These are phyloP conservation scores for Hippocampus abdominalis DNA, from an alignment of 2,113 vertebrate species.

Conservation along the genomic window DNA sequence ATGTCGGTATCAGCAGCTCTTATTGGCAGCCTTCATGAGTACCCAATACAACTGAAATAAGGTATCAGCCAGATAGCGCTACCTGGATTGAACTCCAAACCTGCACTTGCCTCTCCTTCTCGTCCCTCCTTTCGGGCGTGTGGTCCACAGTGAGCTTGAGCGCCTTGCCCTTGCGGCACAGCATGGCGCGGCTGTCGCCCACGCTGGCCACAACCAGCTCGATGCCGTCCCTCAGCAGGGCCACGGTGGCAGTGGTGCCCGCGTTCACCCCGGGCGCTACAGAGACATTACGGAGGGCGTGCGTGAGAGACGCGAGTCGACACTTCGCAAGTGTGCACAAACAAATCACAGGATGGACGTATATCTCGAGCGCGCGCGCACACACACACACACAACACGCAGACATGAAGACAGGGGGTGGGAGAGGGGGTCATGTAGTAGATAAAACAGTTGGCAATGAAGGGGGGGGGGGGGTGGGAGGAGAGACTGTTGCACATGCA, in stretches of 20 bases:
- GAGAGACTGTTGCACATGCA: conserved; percentile 57
- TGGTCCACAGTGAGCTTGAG: conserved; percentile 93
- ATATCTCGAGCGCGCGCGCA: conserved; percentile 28
- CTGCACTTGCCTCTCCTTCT: conserved; percentile 85
- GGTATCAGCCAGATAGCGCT: too few relatives aligned
- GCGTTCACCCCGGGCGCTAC: conserved; percentile 78
- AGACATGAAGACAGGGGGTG: conserved; percentile 38
- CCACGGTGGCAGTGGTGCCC: conserved; percentile 94
- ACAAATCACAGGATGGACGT: conserved; percentile 20
- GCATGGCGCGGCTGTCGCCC: conserved; percentile 92
- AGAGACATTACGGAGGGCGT: conserved; percentile 45
- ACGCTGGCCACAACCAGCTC: conserved; percentile 95
- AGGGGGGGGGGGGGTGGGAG: conserved; percentile 18
- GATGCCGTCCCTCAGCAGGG: conserved; percentile 89
- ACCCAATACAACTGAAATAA: too few relatives aligned
- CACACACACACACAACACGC: conserved; percentile 28
- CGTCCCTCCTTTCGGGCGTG: conserved; percentile 94
- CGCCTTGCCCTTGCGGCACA: conserved; percentile 92
- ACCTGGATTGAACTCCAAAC: too few relatives aligned
- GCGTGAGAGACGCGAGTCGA: conserved; percentile 59
- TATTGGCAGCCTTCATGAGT: too few relatives aligned
- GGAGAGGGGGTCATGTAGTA: conserved; percentile 16
- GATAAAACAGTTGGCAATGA: conserved; percentile 28
- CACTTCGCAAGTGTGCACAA: conserved; percentile 6
- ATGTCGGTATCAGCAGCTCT: too few relatives aligned